phyloP scores from a whole-genome alignment of 2,113 vertebrate species.

The Tauraco erythrolophus region DNA sequence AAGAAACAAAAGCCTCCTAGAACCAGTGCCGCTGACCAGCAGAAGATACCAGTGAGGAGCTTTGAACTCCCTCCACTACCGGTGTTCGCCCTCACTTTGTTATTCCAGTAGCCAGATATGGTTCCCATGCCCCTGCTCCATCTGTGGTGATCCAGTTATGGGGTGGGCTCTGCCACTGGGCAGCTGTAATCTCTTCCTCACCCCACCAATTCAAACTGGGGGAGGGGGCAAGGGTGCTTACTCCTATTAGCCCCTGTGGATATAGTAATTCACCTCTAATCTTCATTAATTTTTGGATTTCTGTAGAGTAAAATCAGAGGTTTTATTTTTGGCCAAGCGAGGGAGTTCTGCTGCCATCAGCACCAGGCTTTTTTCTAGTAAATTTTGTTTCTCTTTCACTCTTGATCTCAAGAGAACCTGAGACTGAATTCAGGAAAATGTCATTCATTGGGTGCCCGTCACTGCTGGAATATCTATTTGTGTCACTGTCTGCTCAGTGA shows the following conservation, averaged over 20 bases:
- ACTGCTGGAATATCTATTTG: slow-evolving; percentile 24
- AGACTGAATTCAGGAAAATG: slow-evolving; percentile 6
- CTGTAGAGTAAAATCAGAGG: not conserved
- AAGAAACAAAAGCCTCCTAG: not conserved
- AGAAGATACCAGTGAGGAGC: not conserved
- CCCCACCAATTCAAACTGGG: not conserved
- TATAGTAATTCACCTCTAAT: slow-evolving; percentile 1
- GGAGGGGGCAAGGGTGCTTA: not conserved
- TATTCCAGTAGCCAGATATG: not conserved
- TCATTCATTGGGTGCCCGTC: slow-evolving; percentile 22
- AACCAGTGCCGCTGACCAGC: not conserved
- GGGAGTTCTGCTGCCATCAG: slow-evolving; percentile 37
- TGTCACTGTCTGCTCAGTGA: slow-evolving; percentile 58
- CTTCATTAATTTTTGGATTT: not conserved
- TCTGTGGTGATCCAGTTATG: not conserved
- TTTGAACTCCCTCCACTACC: not conserved
- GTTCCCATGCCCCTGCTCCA: not conserved
- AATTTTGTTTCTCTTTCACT: not conserved
- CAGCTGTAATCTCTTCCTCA: not conserved
- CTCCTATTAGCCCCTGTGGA: not conserved
- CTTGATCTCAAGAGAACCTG: not conserved
- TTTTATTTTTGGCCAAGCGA: not conserved
- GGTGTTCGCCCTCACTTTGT: not conserved
- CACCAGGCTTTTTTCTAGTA: not conserved
- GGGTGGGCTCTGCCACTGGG: not conserved